Conservation (phyloP, 2,113 vertebrate genomes). For the Accipiter virgatus region DNA sequence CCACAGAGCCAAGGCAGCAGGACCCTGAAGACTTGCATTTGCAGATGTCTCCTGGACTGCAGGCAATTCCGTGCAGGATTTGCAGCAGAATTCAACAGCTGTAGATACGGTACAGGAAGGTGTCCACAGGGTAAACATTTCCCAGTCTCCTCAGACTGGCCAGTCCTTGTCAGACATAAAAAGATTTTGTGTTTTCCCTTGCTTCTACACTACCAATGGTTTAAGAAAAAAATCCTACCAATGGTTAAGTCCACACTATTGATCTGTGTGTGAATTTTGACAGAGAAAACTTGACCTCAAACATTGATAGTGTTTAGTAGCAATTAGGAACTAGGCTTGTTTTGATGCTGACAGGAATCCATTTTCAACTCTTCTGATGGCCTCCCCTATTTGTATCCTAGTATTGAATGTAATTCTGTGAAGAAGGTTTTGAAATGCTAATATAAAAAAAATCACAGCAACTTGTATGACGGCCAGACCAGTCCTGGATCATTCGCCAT, state of each 20-base stretch:
- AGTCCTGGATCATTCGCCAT: neutral
- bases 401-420: neutral
- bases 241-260: neutral
- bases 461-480: neutral
- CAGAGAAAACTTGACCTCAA: neutral
- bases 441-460: neutral
- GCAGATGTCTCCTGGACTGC: neutral
- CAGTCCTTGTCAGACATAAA: neutral
- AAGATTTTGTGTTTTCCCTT: neutral
- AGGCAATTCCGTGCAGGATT: neutral
- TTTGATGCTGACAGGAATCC: neutral
- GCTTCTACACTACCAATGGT: neutral
- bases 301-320: neutral
- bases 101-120: neutral
- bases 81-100: neutral
- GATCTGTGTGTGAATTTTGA: neutral
- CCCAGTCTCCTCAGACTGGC: neutral
- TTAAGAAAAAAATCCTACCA: neutral
- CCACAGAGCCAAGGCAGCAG: neutral
- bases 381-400: neutral
- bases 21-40: neutral
- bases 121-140: neutral
- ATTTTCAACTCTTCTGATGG: neutral
- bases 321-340: neutral
- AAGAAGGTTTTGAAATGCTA: neutral